phyloP scores from a whole-genome alignment of 2,888 invertebrate species.

The Pedicia rivosa region DNA sequence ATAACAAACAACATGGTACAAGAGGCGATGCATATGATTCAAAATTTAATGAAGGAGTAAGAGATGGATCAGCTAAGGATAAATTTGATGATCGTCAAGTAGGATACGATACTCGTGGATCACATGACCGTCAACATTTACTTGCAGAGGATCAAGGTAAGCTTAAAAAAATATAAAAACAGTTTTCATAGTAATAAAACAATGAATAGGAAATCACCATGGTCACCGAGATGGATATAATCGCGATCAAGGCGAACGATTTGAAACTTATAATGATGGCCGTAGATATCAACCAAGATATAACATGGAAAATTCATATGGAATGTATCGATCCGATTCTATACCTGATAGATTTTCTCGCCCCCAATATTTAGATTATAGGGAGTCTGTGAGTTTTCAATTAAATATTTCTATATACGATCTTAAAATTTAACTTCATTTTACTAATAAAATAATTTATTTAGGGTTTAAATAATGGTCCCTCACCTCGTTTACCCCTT shows the following conservation, averaged over 20 bases:
- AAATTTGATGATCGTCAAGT: constrained; percentile 8
- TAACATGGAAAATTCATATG: neutral
- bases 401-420: too few relatives aligned
- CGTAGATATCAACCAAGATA: neutral
- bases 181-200: neutral
- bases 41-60: constrained; percentile 8
- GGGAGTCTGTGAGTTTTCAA: too few relatives aligned
- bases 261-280: constrained; percentile 5
- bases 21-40: constrained; percentile 8
- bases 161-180: neutral
- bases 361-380: too few relatives aligned
- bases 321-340: constrained; percentile 2
- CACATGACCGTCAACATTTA: constrained; percentile 7
- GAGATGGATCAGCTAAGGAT: constrained; percentile 8
- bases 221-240: constrained; percentile 7
- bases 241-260: constrained; percentile 8
- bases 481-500: neutral
- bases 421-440: too few relatives aligned
- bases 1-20: constrained; percentile 16
- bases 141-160: constrained; percentile 10
- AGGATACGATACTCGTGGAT: constrained; percentile 8
- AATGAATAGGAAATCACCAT: constrained; percentile 7
- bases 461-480: too few relatives aligned
- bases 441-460: too few relatives aligned
- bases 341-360: too few relatives aligned